Base-by-base conservation (phyloP, 2,797 vertebrate genomes). In the Eptatretus atami region DNA sequence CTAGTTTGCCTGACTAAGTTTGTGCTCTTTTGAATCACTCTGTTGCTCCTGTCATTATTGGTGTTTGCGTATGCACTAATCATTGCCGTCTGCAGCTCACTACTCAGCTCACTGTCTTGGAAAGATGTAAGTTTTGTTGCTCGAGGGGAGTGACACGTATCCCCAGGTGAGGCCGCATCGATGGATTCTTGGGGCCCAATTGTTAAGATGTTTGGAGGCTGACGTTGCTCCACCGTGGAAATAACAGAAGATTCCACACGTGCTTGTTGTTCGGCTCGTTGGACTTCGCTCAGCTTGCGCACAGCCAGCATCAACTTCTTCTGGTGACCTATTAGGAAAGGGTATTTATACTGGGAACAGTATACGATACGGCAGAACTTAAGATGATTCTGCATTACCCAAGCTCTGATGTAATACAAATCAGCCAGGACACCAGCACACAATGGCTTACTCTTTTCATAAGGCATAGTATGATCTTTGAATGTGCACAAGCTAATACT, bases 281-380 rank as follows among this genome's bases (percentile, higher is more conserved):
- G 10, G 11, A 53, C 73, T 53, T 78, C 79, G 53, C 73, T 78
- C 67, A 96, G 75, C 70, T 82, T 83, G 75, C 78, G 88, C 66
- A 96, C 87, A 0, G 85, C 86, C 70, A 95, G 67, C 82, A 95
- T 92, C 68, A 96, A 76, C 78, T 96, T 96, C 77, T 95, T 96
- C 73, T 96, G 90, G 69, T 96, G 88, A 12, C 88, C 90, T 96
- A 72, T 1, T 5, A 61, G 65, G 63, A 68, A 54, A 61, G 63
- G 11, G 44, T 54, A 53, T 63, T 53, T 31, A n/a, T 64, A 8
- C 65, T 65, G 52, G 57, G n/a, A 61, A n/a, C 57, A 25, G 57
- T 61, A n/a, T 61, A 61, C 57, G 2, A 25, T 61, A 3, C 9
- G 14, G 55, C 31, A 44, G 31, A 44, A 44, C 31, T 44, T 44